phyloP scores from a whole-genome alignment of 1,140 invertebrate species.

The Battus philenor region DNA sequence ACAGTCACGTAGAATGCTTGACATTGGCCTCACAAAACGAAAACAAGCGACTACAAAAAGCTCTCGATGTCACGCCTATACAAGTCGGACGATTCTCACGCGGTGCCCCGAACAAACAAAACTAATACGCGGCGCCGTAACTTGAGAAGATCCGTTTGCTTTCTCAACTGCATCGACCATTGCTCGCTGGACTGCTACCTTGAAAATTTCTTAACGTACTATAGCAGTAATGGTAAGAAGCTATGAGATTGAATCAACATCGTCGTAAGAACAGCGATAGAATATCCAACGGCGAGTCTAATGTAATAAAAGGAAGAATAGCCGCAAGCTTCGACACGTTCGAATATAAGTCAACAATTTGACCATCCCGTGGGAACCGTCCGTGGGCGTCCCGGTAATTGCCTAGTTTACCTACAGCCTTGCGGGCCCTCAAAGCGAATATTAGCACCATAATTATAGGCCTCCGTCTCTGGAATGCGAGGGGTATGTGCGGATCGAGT shows the following conservation, averaged over 20 bases:
- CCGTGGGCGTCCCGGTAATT: slow-evolving; percentile 60
- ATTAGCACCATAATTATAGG: slow-evolving; percentile 49
- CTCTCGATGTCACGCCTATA: slow-evolving; percentile 65
- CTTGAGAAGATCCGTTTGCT: slow-evolving; percentile 38
- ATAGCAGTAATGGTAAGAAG: slow-evolving; percentile 28
- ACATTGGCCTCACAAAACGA: slow-evolving; percentile 28
- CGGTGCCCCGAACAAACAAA: slow-evolving; percentile 54
- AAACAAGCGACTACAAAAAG: slow-evolving; percentile 53
- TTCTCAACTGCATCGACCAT: slow-evolving; percentile 29
- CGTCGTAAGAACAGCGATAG: slow-evolving; percentile 46
- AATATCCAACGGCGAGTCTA: slow-evolving; percentile 40
- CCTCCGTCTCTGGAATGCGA: slow-evolving; percentile 29
- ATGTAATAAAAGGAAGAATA: slow-evolving; percentile 45
- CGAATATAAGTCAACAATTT: slow-evolving; percentile 55
- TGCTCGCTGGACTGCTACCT: slow-evolving; percentile 17
- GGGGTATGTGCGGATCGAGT: slow-evolving; percentile 28
- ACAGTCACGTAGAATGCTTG: slow-evolving; percentile 52
- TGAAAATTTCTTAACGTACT: neutral
- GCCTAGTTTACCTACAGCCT: slow-evolving; percentile 54
- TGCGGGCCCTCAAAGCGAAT: slow-evolving; percentile 41
- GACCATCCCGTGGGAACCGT: slow-evolving; percentile 60
- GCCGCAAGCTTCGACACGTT: slow-evolving; percentile 57
- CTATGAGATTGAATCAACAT: slow-evolving; percentile 38
- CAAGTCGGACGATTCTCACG: slow-evolving; percentile 65
- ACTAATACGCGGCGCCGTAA: slow-evolving; percentile 41